Evolutionary conservation across 37 sponge, comb jelly and placozoan species (phyloP).

Genomic region (Bolinopsis microptera): DNA sequence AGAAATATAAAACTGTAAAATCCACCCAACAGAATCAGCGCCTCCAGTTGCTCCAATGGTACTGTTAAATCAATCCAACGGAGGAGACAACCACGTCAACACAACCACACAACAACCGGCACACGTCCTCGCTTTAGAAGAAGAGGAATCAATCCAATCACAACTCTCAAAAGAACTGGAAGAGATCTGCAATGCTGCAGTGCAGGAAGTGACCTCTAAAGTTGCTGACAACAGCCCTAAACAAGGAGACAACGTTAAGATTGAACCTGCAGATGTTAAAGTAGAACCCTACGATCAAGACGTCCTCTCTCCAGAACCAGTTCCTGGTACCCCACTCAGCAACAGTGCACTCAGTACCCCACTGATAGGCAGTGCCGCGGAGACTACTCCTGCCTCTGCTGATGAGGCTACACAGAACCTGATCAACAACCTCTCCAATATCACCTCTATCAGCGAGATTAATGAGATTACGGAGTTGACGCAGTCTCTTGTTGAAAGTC

Average conservation of each 20-base stretch:
- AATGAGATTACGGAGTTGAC: constrained; percentile 17
- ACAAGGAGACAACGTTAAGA: neutral
- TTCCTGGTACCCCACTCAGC: neutral
- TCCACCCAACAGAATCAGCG: neutral
- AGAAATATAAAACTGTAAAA: no score
- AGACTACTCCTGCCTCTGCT: neutral
- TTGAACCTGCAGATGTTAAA: neutral
- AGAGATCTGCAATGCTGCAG: constrained; percentile 61
- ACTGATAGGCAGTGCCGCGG: neutral
- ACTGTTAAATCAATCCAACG: neutral
- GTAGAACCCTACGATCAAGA: neutral
- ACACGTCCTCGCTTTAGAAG: neutral
- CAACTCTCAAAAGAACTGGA: constrained; percentile 12
- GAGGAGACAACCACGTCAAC: neutral
- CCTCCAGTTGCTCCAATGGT: neutral
- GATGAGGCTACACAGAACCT: constrained; percentile 21
- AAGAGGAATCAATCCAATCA: neutral
- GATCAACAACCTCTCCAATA: constrained; percentile 6
- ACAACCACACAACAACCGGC: neutral
- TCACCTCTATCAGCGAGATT: constrained; percentile 30
- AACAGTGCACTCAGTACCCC: neutral
- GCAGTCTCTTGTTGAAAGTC: constrained; percentile 29
- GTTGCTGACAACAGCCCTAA: neutral
- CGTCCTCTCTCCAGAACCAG: neutral
- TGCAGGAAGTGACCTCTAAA: neutral